Evolutionary conservation across 2,113 vertebrate genomes (phyloP).

Genomic region (Cairina moschata): DNA sequence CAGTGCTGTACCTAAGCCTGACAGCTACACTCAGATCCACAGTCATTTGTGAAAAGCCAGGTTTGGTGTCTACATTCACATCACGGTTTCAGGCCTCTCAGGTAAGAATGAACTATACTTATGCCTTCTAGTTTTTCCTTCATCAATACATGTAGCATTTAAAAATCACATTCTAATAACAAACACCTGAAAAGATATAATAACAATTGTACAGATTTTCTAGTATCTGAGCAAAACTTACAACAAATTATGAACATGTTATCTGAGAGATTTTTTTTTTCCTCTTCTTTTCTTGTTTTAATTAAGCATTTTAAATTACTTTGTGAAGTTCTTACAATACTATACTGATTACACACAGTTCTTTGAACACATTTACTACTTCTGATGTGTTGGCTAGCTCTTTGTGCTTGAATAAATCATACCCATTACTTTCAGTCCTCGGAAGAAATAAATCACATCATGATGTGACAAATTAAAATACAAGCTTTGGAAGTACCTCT

Average conservation of each 20-base stretch:
- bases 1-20: neutral
- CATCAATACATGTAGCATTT: neutral
- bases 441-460: neutral
- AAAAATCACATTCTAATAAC: neutral
- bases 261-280: neutral
- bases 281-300: neutral
- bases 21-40: neutral
- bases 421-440: neutral
- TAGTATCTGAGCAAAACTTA: neutral
- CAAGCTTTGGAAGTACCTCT: neutral
- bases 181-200: neutral
- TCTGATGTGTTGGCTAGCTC: neutral
- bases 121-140: neutral
- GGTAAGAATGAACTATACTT: neutral
- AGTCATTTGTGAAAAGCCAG: neutral
- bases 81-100: neutral
- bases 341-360: neutral
- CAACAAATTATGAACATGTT: neutral
- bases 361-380: neutral
- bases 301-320: constrained; percentile 7
- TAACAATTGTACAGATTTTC: neutral
- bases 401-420: neutral
- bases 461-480: neutral
- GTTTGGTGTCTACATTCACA: neutral
- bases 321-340: neutral